These are phyloP conservation scores for Palythoa grandis DNA, from an alignment of 92 coral and sea anemone genomes.

Conservation along the genomic window DNA sequence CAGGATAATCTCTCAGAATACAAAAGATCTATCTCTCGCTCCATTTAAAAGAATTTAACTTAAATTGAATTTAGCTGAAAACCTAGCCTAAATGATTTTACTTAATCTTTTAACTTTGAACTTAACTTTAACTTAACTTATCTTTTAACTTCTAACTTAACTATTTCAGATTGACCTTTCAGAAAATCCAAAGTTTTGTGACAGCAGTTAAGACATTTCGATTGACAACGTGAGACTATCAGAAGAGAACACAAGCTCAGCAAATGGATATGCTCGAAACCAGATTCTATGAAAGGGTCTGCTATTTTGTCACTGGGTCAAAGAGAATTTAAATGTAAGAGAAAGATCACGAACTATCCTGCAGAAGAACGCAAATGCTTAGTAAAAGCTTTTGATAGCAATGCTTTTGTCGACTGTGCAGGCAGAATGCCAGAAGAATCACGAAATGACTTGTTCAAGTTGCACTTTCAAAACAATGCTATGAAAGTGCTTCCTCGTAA, in stretches of 20 bases:
- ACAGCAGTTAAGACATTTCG: constrained; percentile 54
- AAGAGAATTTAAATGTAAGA: constrained; percentile 52
- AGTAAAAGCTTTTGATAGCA: constrained; percentile 51
- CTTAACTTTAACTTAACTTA: no score
- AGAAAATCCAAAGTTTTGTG: constrained; percentile 70
- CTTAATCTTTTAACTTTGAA: constrained; percentile 37
- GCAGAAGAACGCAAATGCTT: constrained; percentile 48
- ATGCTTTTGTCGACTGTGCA: constrained; percentile 55
- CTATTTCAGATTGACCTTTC: constrained; percentile 58
- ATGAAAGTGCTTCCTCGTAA: constrained; percentile 55
- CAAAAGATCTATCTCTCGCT: neutral
- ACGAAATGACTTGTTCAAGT: constrained; percentile 65
- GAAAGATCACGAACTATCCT: constrained; percentile 62
- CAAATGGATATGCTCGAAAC: constrained; percentile 51
- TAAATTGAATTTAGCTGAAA: constrained; percentile 55
- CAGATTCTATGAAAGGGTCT: constrained; percentile 48
- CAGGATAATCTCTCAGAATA: neutral
- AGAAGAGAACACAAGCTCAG: neutral
- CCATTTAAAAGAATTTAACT: neutral
- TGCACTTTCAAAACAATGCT: constrained; percentile 54
- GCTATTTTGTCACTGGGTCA: constrained; percentile 45
- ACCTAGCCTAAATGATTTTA: constrained; percentile 51
- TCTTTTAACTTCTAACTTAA: no score
- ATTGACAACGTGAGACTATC: constrained; percentile 16
- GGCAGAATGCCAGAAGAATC: constrained; percentile 59